Evolutionary conservation across 1,140 invertebrate species (phyloP).

Genomic region (Pseudomyrmex flavicornis): DNA sequence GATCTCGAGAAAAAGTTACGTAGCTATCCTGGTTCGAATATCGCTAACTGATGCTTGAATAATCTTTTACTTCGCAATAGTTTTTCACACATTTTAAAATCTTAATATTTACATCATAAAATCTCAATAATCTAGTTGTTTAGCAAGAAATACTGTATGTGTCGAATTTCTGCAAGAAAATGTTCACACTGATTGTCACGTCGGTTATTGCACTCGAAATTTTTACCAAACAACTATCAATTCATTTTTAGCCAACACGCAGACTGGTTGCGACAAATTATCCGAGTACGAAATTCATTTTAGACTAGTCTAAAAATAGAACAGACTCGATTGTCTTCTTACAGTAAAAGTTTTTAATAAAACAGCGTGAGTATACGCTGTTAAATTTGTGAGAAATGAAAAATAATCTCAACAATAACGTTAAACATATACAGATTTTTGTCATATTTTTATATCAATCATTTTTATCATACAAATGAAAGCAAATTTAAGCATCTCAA

Average conservation of each 20-base stretch:
- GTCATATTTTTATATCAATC: background rate
- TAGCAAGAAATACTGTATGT: background rate
- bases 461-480: background rate
- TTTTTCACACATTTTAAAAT: no score
- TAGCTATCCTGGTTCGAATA: no score
- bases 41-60: no score
- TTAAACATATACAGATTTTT: background rate
- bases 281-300: constrained; percentile 63
- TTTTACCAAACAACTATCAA: constrained; percentile 37
- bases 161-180: background rate
- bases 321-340: constrained; percentile 41
- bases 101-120: no score
- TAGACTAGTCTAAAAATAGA: constrained; percentile 60
- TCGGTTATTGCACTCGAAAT: constrained; percentile 63
- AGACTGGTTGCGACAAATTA: constrained; percentile 59
- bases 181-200: constrained; percentile 16
- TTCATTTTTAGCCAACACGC: constrained; percentile 65
- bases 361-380: no score
- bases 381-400: no score
- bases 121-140: no score
- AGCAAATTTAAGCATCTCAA: background rate
- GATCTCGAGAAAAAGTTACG: no score
- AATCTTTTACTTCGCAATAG: no score
- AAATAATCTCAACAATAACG: no score
- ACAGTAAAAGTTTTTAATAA: constrained; percentile 23